A percentile compares a stretch with the other conserved stretches of the same genome.
Evolutionary conservation across 1,140 invertebrate species (phyloP).

Genomic region (Dreissena polymorpha): DNA sequence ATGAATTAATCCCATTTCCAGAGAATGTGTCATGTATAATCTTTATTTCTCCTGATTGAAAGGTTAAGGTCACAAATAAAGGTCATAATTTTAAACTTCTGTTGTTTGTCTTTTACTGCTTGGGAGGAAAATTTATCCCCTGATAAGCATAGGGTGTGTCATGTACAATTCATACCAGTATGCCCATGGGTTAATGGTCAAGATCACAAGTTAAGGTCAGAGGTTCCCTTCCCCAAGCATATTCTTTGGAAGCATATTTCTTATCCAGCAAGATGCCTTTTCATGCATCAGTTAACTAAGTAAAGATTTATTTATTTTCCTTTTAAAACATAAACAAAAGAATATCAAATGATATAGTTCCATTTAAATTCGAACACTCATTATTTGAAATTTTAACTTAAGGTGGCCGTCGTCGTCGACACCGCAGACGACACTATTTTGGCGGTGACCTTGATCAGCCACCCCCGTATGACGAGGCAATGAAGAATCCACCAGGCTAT

Average conservation of each 20-base stretch:
- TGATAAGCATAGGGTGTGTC: no score
- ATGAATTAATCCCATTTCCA: no score
- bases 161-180: no score
- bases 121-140: no score
- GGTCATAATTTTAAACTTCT: no score
- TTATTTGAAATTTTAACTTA: not conserved
- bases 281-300: not conserved
- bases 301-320: not conserved
- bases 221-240: not conserved
- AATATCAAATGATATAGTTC: not conserved
- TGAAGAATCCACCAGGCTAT: slow-evolving; percentile 56
- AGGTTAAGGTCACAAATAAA: no score
- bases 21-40: no score
- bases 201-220: not conserved
- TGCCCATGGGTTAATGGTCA: no score
- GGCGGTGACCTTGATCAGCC: slow-evolving; percentile 50
- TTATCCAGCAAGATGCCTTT: not conserved
- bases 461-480: slow-evolving; percentile 63
- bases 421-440: slow-evolving; percentile 8
- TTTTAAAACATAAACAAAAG: not conserved
- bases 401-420: slow-evolving; percentile 38
- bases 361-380: no score
- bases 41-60: no score
- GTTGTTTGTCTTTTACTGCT: no score
- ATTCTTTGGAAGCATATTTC: not conserved